phyloP scores from a whole-genome alignment of 2,888 invertebrate species.

The Eurois occulta region DNA sequence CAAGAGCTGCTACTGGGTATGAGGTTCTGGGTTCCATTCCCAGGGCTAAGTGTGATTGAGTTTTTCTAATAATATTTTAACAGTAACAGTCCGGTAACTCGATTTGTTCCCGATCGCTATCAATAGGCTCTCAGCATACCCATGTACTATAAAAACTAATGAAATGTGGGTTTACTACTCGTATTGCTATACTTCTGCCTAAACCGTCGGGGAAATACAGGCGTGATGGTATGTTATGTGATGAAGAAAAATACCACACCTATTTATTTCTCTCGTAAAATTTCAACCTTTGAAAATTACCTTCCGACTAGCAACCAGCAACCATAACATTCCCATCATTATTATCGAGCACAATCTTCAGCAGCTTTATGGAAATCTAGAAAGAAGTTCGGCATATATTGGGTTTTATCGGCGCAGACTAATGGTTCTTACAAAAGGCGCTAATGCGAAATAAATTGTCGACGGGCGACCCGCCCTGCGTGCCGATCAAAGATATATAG shows the following conservation, averaged over 20 bases:
- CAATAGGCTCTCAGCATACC: background rate
- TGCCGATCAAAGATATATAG: conserved; percentile 42
- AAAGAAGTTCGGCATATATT: conserved; percentile 72
- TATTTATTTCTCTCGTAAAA: background rate
- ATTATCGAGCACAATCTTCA: conserved; percentile 65
- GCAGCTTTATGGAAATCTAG: conserved; percentile 72
- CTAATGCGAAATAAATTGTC: conserved; percentile 89
- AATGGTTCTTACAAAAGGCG: conserved; percentile 83
- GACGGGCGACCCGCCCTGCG: conserved; percentile 72
- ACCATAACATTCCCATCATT: conserved; percentile 49
- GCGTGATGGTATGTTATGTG: background rate
- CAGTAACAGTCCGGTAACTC: background rate
- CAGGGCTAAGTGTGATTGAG: background rate
- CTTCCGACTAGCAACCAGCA: background rate
- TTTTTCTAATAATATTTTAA: background rate
- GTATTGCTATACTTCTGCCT: background rate
- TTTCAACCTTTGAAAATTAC: background rate
- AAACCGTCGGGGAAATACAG: background rate
- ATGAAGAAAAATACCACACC: background rate
- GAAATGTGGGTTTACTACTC: background rate
- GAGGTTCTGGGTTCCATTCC: background rate
- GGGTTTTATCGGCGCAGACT: conserved; percentile 74
- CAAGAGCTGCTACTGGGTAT: background rate
- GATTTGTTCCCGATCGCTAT: background rate
- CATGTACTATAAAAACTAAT: background rate